Conservation (phyloP, 2,888 invertebrate species). For the Rhagophthalmus giganteus region DNA sequence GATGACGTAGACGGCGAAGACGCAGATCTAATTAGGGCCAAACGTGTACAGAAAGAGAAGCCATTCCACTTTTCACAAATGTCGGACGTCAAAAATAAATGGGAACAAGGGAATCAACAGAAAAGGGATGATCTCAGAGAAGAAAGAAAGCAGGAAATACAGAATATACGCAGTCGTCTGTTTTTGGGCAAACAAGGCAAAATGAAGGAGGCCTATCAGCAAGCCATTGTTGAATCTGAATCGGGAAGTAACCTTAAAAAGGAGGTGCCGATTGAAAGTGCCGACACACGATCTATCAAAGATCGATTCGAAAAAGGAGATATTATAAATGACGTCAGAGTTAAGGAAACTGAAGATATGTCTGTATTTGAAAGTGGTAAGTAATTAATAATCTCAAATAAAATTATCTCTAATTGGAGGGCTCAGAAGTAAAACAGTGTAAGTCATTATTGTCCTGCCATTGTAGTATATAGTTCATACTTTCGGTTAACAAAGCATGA, state of each 20-base stretch:
- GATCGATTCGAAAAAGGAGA: slow-evolving; percentile 83
- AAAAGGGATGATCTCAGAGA: slow-evolving; percentile 70
- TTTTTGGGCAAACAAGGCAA: slow-evolving; percentile 88
- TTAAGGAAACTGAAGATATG: slow-evolving; percentile 68
- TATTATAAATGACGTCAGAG: slow-evolving; percentile 62
- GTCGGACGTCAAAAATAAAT: slow-evolving; percentile 80
- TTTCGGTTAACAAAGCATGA: too few relatives aligned
- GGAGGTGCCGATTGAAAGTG: slow-evolving; percentile 59
- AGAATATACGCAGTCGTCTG: slow-evolving; percentile 79
- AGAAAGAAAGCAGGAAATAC: slow-evolving; percentile 86
- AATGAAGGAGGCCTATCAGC: slow-evolving; percentile 90
- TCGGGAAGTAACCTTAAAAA: slow-evolving; percentile 59
- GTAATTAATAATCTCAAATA: too few relatives aligned
- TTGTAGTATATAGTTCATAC: too few relatives aligned
- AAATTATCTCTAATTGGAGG: too few relatives aligned
- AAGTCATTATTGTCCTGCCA: too few relatives aligned
- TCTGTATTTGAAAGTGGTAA: slow-evolving; percentile 80
- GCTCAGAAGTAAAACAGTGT: too few relatives aligned
- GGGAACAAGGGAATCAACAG: slow-evolving; percentile 69
- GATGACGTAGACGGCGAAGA: slow-evolving; percentile 61
- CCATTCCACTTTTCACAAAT: slow-evolving; percentile 81
- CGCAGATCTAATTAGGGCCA: slow-evolving; percentile 63
- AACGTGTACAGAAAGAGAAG: slow-evolving; percentile 67
- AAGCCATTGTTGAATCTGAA: slow-evolving; percentile 82
- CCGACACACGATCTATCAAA: slow-evolving; percentile 59